Evolutionary conservation across 1,140 invertebrate genomes (phyloP), one percentile per base, ranked within the genome.

Genomic region (Drosophila varians): DNA sequence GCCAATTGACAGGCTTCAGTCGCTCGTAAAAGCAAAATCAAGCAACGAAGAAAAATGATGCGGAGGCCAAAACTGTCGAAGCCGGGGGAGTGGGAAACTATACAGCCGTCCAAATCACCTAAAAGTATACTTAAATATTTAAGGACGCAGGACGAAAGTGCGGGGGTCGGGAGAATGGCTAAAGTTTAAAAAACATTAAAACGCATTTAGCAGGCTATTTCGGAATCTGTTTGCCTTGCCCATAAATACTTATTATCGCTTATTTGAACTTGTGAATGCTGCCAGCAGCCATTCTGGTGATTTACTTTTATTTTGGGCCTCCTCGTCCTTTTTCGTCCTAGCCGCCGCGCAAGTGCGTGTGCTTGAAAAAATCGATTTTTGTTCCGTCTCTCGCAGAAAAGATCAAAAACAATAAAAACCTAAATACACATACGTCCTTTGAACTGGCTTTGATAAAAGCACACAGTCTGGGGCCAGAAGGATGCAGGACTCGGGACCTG

Each of bases 1-100:
- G 80, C 86, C 86, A 89, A 89, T 89, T 89, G 86, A 89, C 86
- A 89, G 86, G 86, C 77, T 89, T 89, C 86, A 87, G 53, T 89
- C 77, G 80, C 83, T 88, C 82, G 77, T 87, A 87, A 87, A 86
- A 75, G 72, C 64, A 68, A 77, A 83, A 82, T 82, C 77, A 82
- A 83, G 69, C 74, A 87, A 72, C 56, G 61, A 86, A 87, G 82
- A 86, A 86, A 86, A 86, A 88, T 87, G 82, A 86, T 86, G 82
- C 69, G 74, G 77, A 86, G 75, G 49, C 66, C 66, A 16, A n/a
- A 86, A 80, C 77, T 79, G 69, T 79, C 60, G 51, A 71, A 23
- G 28, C 48, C 25, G 3, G 16, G 46, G 34, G 16, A 9, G 8
- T 8, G 34, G 45, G 55, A 57, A 57, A 74, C 51, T 65, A 70